Conservation (phyloP, 2,888 invertebrate species). For the Hemicrepidius hirtus region DNA sequence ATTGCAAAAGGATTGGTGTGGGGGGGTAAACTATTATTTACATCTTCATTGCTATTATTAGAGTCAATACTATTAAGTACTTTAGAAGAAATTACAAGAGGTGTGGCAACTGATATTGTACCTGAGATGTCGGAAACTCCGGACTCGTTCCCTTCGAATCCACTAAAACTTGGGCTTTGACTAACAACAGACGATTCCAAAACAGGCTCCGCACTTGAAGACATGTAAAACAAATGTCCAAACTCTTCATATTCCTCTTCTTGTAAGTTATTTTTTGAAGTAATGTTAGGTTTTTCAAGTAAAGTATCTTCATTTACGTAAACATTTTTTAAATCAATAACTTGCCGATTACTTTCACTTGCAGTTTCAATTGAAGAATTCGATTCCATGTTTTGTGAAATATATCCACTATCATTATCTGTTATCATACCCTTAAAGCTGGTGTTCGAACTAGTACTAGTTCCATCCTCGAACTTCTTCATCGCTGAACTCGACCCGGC, state of each 20-base stretch:
- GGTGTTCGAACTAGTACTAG: conserved; percentile 2
- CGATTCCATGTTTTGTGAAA: conserved; percentile 68
- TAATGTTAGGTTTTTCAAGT: conserved; percentile 64
- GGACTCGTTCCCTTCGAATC: conserved; percentile 57
- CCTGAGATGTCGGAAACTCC: conserved; percentile 53
- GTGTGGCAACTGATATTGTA: conserved; percentile 55
- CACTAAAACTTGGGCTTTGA: conserved; percentile 56
- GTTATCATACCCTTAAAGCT: conserved; percentile 48
- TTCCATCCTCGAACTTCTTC: conserved; percentile 50
- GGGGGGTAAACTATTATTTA: conserved; percentile 9
- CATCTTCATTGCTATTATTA: neutral
- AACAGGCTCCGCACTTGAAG: conserved; percentile 49
- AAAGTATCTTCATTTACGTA: conserved; percentile 68
- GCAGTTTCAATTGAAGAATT: conserved; percentile 58
- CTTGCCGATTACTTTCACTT: conserved; percentile 55
- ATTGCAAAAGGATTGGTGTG: too few relatives aligned
- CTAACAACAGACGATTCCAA: conserved; percentile 56
- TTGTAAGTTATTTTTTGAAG: conserved; percentile 47
- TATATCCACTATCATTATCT: conserved; percentile 70
- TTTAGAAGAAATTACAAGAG: conserved; percentile 39
- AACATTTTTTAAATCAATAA: conserved; percentile 56
- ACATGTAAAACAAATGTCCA: conserved; percentile 55
- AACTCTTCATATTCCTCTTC: conserved; percentile 51
- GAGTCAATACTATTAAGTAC: neutral
- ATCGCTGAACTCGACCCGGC: conserved; percentile 2